A percentile compares a stretch with the other conserved stretches of the same genome.
Evolutionary conservation across 2,113 vertebrate genomes (phyloP).

Genomic region (Potamarius usumacintae): DNA sequence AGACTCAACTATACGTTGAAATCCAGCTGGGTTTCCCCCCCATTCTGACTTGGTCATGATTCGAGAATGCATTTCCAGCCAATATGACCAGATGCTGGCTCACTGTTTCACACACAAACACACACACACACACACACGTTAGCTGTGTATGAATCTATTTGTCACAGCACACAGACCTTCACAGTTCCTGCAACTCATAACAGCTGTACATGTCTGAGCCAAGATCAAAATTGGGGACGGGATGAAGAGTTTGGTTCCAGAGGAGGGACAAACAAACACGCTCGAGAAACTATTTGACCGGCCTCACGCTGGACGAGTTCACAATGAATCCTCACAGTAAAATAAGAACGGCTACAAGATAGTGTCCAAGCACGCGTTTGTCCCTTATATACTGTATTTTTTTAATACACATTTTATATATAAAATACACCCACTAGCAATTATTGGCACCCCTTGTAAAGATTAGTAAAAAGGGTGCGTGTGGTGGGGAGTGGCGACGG

Average conservation of each 20-base stretch:
- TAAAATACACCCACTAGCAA: no score
- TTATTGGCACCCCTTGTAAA: no score
- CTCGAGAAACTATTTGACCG: neutral
- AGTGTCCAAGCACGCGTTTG: no score
- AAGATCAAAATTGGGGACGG: neutral
- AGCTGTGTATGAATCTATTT: neutral
- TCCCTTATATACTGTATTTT: no score
- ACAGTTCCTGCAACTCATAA: neutral
- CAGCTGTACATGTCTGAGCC: neutral
- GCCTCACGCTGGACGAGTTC: no score
- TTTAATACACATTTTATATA: no score
- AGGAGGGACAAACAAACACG: neutral
- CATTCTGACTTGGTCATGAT: neutral
- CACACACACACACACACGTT: neutral
- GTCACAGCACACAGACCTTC: neutral
- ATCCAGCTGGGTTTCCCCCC: no score
- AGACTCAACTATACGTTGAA: neutral
- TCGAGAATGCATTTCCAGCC: neutral
- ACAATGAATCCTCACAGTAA: no score
- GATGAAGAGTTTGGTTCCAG: neutral
- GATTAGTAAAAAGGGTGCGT: no score
- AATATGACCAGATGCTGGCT: neutral
- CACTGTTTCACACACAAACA: neutral
- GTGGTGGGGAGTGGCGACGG: no score
- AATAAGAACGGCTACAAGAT: neutral